These are phyloP conservation scores for Pseudomugil gertrudae DNA, from an alignment of 2,797 vertebrate species.

Conservation along the genomic window DNA sequence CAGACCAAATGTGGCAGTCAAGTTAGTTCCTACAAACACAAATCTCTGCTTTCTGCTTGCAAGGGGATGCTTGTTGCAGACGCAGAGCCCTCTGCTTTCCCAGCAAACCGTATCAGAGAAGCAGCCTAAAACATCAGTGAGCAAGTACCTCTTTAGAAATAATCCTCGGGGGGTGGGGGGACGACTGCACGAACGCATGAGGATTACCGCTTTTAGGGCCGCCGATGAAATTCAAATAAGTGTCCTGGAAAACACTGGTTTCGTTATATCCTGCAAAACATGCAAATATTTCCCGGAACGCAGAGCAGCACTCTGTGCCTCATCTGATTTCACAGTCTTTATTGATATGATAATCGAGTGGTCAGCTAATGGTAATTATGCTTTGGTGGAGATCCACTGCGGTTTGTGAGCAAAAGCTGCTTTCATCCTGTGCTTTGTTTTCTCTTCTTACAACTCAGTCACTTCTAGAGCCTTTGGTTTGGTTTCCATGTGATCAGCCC, in stretches of 20 bases:
- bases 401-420: conserved; percentile 30
- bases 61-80: conserved; percentile 54
- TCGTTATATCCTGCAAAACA: conserved; percentile 49
- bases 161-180: conserved; percentile 53
- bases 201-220: conserved; percentile 76
- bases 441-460: conserved; percentile 43
- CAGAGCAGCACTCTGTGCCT: conserved; percentile 32
- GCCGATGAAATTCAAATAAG: conserved; percentile 76
- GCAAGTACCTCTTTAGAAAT: conserved; percentile 75
- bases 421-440: conserved; percentile 66
- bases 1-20: conserved; percentile 59
- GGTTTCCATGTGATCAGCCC: conserved; percentile 44
- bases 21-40: conserved; percentile 65
- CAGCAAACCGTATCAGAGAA: conserved; percentile 69
- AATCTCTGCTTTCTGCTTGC: conserved; percentile 62
- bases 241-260: conserved; percentile 65
- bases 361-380: conserved; percentile 69
- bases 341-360: conserved; percentile 76
- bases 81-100: conserved; percentile 49
- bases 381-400: conserved; percentile 38
- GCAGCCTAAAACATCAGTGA: conserved; percentile 68
- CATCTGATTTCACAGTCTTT: conserved; percentile 54
- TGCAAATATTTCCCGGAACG: conserved; percentile 53
- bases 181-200: conserved; percentile 57
- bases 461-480: conserved; percentile 51